Base-by-base conservation (phyloP, 2,888 invertebrate genomes). In the Drosophila anomalata region DNA sequence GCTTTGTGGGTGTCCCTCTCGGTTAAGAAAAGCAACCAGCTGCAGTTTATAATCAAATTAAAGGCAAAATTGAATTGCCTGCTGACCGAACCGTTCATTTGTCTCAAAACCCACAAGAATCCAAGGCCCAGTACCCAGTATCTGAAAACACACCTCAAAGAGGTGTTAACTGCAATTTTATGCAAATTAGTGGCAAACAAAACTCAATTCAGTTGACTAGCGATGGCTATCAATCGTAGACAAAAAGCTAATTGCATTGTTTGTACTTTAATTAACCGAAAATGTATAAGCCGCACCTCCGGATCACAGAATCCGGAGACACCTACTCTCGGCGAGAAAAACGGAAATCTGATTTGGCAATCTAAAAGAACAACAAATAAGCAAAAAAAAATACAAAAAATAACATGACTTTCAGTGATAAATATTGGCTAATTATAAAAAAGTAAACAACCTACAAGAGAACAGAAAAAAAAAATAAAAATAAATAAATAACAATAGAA, bases 121-220 rank as follows among this genome's bases (percentile, higher is more conserved):
- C 29, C 39, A 46, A 62, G 9, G 44, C 33, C 29, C 24, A 5
- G 17, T 46, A 22, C 24, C 29, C 46, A 2, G 22, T 24, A 0
- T 57, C 7, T n/a, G 11, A 4, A 26, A 56, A 58, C 71, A 47
- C 70, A 66, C 63, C 63, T 55, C 22, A 47, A 39, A 31, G 58
- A 79, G 87, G 82, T 82, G 82, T 87, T 88, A 87, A 87, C 84
- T 76, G 76, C 71, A 81, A 65, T 76, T 76, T 88, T 70, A 82
- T 82, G 89, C 89, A 82, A 82, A 82, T 87, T 69, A 70, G 20
- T 47, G 20, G 2, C 66, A 41, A 46, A 48, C 55, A 61, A 67
- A 68, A 59, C 54, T 39, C 39, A 24, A 55, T 46, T 63, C 44
- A 29, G 29, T 47, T 62, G 9, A 17, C 36, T 36, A 29, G 63